Percentiles rank a stretch among this genome's conserved stretches.
phyloP scores from a whole-genome alignment of 2,797 vertebrate genomes.

The Sphenopsis melanotis region DNA sequence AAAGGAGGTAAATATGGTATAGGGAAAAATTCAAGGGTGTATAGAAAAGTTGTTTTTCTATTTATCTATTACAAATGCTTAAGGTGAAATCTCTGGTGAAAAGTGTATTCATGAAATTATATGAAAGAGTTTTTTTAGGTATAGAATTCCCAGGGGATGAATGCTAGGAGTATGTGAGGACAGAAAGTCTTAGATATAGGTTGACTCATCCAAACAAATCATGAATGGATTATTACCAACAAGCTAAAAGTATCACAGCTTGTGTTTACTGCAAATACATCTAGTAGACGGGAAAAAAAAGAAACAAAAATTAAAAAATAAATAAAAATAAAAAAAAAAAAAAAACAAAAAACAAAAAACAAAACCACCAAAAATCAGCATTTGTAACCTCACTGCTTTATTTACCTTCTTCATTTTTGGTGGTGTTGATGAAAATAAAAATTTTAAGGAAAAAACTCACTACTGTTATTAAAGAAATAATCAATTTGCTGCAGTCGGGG shows the following conservation, averaged over 20 bases:
- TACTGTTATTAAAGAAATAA: not conserved
- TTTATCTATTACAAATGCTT: not conserved
- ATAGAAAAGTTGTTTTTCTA: not conserved
- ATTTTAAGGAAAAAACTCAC: fast-evolving
- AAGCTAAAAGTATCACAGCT: not conserved
- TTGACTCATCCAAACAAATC: not conserved
- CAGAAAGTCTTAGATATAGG: not conserved
- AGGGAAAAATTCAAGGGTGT: not conserved
- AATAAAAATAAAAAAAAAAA: not conserved
- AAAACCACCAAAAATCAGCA: not conserved
- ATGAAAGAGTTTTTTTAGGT: not conserved
- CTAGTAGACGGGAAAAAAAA: fast-evolving
- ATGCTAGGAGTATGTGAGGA: not conserved
- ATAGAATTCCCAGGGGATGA: not conserved
- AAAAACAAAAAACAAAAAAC: too few relatives aligned
- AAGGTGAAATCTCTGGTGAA: not conserved
- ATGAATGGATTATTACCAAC: not conserved
- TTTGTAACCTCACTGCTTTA: not conserved
- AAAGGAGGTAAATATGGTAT: not conserved
- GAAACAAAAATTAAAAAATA: fast-evolving
- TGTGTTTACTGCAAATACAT: not conserved
- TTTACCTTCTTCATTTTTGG: not conserved
- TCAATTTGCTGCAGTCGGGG: not conserved
- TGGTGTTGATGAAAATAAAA: not conserved
- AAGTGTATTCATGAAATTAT: not conserved